Evolutionary conservation across 1,140 invertebrate genomes (phyloP).

Genomic region (Drosophila ogumai): DNA sequence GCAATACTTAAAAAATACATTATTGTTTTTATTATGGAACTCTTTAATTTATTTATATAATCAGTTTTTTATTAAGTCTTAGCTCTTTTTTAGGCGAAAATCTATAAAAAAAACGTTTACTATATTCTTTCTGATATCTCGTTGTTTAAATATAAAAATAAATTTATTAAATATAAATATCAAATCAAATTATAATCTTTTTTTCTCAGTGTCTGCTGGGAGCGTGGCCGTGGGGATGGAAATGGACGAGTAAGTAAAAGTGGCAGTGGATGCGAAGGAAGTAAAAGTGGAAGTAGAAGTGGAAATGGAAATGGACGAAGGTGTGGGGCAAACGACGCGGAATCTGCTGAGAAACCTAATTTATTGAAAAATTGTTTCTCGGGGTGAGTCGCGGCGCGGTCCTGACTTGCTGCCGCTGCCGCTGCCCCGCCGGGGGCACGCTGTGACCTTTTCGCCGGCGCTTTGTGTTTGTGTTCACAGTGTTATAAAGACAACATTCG

Average conservation of each 20-base stretch:
- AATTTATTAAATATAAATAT: too few species aligned
- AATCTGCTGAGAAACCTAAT: conserved; percentile 82
- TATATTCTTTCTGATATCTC: too few species aligned
- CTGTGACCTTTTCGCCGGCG: conserved; percentile 71
- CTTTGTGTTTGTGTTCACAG: conserved; percentile 77
- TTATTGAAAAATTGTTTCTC: conserved; percentile 81
- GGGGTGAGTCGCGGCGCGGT: conserved; percentile 62
- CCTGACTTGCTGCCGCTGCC: conserved; percentile 39
- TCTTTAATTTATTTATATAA: too few species aligned
- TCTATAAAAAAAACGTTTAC: too few species aligned
- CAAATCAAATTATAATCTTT: too few species aligned
- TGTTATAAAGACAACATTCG: conserved; percentile 82
- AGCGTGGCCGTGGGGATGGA: conserved; percentile 46
- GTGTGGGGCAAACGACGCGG: conserved; percentile 57
- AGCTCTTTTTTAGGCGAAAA: too few species aligned
- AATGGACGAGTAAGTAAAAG: conserved; percentile 17
- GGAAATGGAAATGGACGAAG: conserved; percentile 17
- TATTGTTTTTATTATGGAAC: too few species aligned
- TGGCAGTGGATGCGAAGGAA: conserved; percentile 24
- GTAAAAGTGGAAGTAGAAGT: not conserved
- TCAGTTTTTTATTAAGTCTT: too few species aligned
- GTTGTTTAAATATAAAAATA: too few species aligned
- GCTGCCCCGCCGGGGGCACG: conserved; percentile 45
- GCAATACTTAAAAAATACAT: too few species aligned
- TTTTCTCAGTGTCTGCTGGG: not conserved